Base-by-base conservation (phyloP, 2,888 invertebrate genomes). In the Icerya purchasi region DNA sequence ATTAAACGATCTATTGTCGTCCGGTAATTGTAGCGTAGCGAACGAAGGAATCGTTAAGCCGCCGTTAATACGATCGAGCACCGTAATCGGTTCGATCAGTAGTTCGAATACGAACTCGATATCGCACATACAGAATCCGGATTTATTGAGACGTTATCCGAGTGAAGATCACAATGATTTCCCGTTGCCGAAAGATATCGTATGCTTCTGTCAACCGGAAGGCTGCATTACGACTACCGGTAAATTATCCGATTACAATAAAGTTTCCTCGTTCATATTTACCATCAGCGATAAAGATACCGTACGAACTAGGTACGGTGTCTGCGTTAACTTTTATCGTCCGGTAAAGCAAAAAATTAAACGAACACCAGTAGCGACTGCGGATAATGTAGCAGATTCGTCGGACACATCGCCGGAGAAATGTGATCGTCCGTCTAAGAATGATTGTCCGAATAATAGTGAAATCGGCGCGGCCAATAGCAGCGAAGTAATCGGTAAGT, bases 161-260 rank as follows among this genome's bases (percentile, higher is more conserved):
- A 78, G 90, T 22, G 87, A 90, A 66, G 92, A 96, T 74, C 96
- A 96, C 75, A 83, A 86, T 70, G 98, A 99, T 74, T 99, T 99
- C 72, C 88, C 91, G 0, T 76, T 99, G 68, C 96, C 98, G 0
- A 77, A 92, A 69, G 98, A 99, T 73, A 96, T 98, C 82, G 94
- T 97, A 23, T 97, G 93, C 74, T 98, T 98, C 75, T 98, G 98
- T 70, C 98, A 99, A 73, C 98, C 98, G 1, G 98, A 99, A 74
- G 98, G 98, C 59, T 98, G 97, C 72, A 85, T 85, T 64, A 87
- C 84, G 63, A 86, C 91, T 63, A 91, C 92, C 18, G 91, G 91
- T 5, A 82, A 89, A 66, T 80, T 87, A 63, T 83, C 86, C 21
- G 82, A 83, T 50, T 75, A 84, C 55, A 77, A 93, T 62, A 96